Base-by-base conservation (phyloP, 2,113 vertebrate species). In the Morphnarchus princeps region DNA sequence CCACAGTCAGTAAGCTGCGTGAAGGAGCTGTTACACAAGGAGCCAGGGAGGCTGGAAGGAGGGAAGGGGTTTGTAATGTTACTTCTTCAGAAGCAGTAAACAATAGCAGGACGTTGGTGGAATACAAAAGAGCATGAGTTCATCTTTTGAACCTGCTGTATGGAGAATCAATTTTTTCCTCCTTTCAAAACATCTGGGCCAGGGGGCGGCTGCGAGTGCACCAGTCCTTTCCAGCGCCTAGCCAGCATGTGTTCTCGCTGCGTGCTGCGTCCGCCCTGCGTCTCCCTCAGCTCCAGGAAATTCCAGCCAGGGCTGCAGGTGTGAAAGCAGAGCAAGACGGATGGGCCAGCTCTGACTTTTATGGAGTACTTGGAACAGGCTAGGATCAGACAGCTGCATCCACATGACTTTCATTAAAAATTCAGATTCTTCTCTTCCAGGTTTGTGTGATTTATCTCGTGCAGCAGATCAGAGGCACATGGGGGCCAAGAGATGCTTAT, bases 381-480 rank as follows among this genome's bases (percentile, higher is more conserved):
- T 19, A 2, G 93, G 69, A 91, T 95, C 61, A 43, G 95, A 95
- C 97, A 98, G 96, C 98, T 98, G 95, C 90, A 95, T 90, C 97
- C 89, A 97, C 98, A 99, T 98, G 98, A 98, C 98, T 99, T 98
- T 98, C 98, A 99, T 99, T 98, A 99, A 98, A 98, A 97, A 96
- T 98, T 98, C 97, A 98, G 98, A 98, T 98, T 99, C 98, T 97
- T 98, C 96, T 97, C 95, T 98, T 98, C 95, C 96, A 97, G 98
- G 80, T 96, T 97, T 97, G 96, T 97, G 91, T 99, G 99, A 99
- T 99, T 98, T 99, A 99, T 99, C 98, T 97, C 71, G 8, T 96
- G 72, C 93, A 80, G 97, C 98, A 97, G 98, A 98, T 99, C 98
- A 98, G 91, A 97, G 89, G 62, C 66, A 32, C 38, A 16, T 11